Evolutionary conservation across 1,140 invertebrate genomes (phyloP), one percentile per base, ranked within the genome.

Genomic region (Lithobius niger): DNA sequence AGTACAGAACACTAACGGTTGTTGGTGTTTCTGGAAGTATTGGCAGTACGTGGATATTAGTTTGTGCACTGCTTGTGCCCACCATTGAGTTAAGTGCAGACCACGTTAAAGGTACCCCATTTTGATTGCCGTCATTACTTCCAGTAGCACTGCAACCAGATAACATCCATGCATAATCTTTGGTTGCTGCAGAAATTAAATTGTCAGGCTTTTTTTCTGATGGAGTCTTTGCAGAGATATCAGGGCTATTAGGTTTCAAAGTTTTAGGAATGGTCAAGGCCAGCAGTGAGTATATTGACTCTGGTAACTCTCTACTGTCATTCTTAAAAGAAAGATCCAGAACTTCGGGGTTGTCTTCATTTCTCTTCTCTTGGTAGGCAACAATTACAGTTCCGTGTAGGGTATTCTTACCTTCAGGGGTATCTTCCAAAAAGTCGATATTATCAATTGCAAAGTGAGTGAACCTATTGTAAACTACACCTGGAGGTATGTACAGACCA

Each of bases 361-460:
- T n/a, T 10, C 6, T 36, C 31, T 36, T 6, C 6, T 36, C 6
- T 10, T 6, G 31, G 31, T 36, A 36, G n/a, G 31, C 6, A 36
- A 10, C 31, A 10, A 56, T 55, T 22, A 49, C 55, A 3, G 50
- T 57, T 19, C 26, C 55, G 42, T 57, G 31, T 55, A 59, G 48
- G 48, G 49, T 57, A 57, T 57, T 24, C 53, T 55, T 16, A 58
- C 57, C 18, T 56, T 63, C 52, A 62, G 60, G 15, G 60, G 55
- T 57, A 68, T 68, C 52, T 67, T 67, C 2, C 64, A 67, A 48
- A 63, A 62, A 60, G 66, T 69, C 47, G 66, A 70, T 19, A 65
- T 62, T 57, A 66, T 68, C 57, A 65, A 65, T 22, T 64, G 68
- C 27, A 61, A 62, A 57, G 64, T 60, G 47, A 59, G 53, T 45